phyloP scores from a whole-genome alignment of 30 jellyfish, hydroid and myxozoan species.

The Pseudorhiza aurosa region DNA sequence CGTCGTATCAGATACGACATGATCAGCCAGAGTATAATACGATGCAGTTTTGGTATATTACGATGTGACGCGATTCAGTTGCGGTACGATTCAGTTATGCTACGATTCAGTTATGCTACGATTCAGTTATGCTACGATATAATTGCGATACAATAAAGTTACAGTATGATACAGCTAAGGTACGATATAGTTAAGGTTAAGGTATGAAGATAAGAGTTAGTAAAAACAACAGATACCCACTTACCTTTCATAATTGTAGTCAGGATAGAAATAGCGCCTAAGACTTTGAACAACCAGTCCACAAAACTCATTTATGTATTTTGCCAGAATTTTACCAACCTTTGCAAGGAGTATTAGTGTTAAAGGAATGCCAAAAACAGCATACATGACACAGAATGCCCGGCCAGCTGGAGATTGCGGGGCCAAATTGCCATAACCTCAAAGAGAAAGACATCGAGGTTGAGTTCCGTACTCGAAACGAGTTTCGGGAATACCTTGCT shows the following conservation, averaged over 20 bases:
- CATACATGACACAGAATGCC: slow-evolving; percentile 88
- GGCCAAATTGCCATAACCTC: slow-evolving; percentile 95
- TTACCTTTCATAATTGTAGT: slow-evolving; percentile 77
- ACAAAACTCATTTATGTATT: slow-evolving; percentile 82
- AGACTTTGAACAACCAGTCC: slow-evolving; percentile 65
- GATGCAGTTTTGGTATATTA: no score
- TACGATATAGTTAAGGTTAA: neutral
- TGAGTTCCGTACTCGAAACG: no score
- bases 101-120: no score
- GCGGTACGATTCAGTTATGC: no score
- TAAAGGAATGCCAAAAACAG: slow-evolving; percentile 90
- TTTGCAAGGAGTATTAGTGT: slow-evolving; percentile 84
- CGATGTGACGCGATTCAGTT: no score
- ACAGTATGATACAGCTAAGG: no score
- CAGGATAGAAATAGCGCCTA: slow-evolving; percentile 79
- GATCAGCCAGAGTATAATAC: no score
- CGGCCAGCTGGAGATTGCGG: slow-evolving; percentile 89
- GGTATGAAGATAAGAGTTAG: neutral
- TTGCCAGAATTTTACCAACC: slow-evolving; percentile 86
- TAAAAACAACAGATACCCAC: neutral
- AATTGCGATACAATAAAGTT: no score
- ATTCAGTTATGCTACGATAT: no score
- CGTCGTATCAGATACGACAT: no score
- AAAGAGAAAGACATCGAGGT: neutral
- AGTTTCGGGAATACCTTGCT: no score